Evolutionary conservation across 2,888 invertebrate genomes (phyloP).

Genomic region (Mechanitis messenoides): DNA sequence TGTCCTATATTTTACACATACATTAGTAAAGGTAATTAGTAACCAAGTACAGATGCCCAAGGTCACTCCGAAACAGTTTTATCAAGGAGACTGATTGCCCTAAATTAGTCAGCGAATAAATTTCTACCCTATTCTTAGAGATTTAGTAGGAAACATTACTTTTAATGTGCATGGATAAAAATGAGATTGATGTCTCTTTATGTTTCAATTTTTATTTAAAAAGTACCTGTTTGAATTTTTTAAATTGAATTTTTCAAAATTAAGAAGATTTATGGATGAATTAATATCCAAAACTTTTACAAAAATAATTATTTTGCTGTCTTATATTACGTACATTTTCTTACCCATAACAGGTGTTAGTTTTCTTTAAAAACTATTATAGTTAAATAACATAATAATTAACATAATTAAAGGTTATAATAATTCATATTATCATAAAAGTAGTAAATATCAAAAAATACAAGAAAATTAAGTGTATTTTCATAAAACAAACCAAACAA

Average conservation of each 20-base stretch:
- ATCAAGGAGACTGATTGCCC: slow-evolving; percentile 54
- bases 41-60: not conserved
- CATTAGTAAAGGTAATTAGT: not conserved
- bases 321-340: no score
- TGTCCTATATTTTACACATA: not conserved
- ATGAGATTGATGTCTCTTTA: slow-evolving; percentile 41
- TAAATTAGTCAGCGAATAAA: slow-evolving; percentile 57
- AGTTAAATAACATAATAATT: no score
- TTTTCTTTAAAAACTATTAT: no score
- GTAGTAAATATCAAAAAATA: no score
- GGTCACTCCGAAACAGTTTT: slow-evolving; percentile 35
- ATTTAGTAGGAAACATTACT: slow-evolving; percentile 45
- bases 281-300: no score
- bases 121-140: slow-evolving; percentile 37
- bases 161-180: slow-evolving; percentile 51
- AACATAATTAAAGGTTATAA: no score
- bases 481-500: no score
- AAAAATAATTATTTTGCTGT: no score
- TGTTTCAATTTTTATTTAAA: slow-evolving; percentile 18
- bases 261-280: no score
- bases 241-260: not conserved
- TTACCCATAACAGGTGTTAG: no score
- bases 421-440: no score
- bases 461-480: no score
- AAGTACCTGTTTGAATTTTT: not conserved